These are phyloP conservation scores for Merluccius polli DNA, from an alignment of 2,797 vertebrate genomes.

Conservation along the genomic window DNA sequence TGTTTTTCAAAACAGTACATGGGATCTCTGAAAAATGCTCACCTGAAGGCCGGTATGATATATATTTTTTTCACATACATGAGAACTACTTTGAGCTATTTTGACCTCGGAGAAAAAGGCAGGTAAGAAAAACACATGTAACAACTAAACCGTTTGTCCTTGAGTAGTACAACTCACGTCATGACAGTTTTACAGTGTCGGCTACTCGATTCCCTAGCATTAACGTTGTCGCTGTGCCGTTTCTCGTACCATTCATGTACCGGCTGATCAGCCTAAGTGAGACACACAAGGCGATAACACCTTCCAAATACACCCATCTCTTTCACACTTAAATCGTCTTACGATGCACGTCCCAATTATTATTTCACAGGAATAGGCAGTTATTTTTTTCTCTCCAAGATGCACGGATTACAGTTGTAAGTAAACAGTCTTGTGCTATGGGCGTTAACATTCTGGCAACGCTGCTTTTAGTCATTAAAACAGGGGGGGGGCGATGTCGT, in stretches of 20 bases:
- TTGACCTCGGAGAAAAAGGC: constrained; percentile 52
- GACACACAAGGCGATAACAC: constrained; percentile 11
- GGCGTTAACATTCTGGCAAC: too few species aligned
- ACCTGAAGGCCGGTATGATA: not conserved
- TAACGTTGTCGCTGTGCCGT: not conserved
- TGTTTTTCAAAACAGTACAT: not conserved
- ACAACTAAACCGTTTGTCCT: constrained; percentile 18
- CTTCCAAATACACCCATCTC: constrained; percentile 2
- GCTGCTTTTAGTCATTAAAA: too few species aligned
- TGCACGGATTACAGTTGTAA: too few species aligned
- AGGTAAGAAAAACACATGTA: constrained; percentile 37
- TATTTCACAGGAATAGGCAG: not conserved
- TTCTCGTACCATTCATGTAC: constrained; percentile 10
- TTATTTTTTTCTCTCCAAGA: not conserved
- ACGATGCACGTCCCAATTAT: not conserved
- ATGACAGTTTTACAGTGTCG: not conserved
- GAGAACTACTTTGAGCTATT: constrained; percentile 6
- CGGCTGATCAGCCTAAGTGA: not conserved
- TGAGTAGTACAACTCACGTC: constrained; percentile 20
- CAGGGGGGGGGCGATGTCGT: too few species aligned
- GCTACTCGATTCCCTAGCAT: constrained; percentile 16
- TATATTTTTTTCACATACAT: too few species aligned
- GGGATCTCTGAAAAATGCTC: not conserved
- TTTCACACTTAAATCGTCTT: constrained; percentile 1
- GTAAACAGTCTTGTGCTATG: too few species aligned